These are phyloP conservation scores for Oxycera nigricornis DNA, from an alignment of 2,888 invertebrate species.

Conservation along the genomic window DNA sequence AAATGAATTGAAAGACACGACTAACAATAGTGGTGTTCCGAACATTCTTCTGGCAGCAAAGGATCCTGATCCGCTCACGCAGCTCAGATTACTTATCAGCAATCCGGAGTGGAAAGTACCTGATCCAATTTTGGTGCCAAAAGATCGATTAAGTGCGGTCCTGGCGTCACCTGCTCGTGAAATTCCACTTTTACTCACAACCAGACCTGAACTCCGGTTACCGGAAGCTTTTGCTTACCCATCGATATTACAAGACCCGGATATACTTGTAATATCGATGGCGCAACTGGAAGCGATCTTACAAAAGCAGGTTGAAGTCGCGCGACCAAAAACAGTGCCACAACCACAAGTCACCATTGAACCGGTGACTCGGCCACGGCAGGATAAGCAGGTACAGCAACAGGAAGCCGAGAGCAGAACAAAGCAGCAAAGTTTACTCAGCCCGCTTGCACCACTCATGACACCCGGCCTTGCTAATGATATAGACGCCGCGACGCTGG, in stretches of 20 bases:
- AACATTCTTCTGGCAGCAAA: slow-evolving; percentile 63
- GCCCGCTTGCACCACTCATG: slow-evolving; percentile 44
- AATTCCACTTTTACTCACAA: slow-evolving; percentile 76
- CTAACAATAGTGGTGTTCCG: slow-evolving; percentile 58
- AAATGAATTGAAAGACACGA: slow-evolving; percentile 51
- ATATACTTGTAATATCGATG: slow-evolving; percentile 78
- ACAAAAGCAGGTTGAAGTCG: slow-evolving; percentile 63
- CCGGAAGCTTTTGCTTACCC: slow-evolving; percentile 78
- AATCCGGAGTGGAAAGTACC: slow-evolving; percentile 76
- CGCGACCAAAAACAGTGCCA: slow-evolving; percentile 54
- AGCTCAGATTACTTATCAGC: slow-evolving; percentile 72
- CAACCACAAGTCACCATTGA: slow-evolving; percentile 49
- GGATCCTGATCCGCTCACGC: slow-evolving; percentile 72
- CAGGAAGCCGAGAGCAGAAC: slow-evolving; percentile 37
- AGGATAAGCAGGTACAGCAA: slow-evolving; percentile 43
- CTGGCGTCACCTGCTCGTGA: slow-evolving; percentile 76
- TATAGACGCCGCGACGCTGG: slow-evolving; percentile 73
- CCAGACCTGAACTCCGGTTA: slow-evolving; percentile 75
- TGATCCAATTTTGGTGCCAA: slow-evolving; percentile 82
- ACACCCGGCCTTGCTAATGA: slow-evolving; percentile 66
- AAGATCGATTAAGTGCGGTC: slow-evolving; percentile 74
- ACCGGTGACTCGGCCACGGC: slow-evolving; percentile 49
- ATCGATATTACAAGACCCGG: slow-evolving; percentile 76
- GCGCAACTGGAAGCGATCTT: slow-evolving; percentile 74
- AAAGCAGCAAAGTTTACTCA: slow-evolving; percentile 1